Evolutionary conservation across 2,888 invertebrate species (phyloP), one percentile per base, ranked within the genome.

Genomic region (Epinotia brunnichana): DNA sequence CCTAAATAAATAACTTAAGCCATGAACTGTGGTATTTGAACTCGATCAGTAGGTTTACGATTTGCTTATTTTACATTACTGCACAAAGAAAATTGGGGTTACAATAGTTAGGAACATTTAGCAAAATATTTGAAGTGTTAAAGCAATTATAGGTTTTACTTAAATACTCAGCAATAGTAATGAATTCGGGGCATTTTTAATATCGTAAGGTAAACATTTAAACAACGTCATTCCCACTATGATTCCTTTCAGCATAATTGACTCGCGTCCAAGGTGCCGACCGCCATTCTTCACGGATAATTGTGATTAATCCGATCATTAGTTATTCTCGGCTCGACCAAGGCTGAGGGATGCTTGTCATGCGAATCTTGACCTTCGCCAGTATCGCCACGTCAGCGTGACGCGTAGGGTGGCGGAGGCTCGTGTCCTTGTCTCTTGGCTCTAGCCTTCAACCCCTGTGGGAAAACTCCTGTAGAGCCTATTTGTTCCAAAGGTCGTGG

Each of bases 401-500:
- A 57, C 70, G 67, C 69, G 59, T 39, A 57, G 61, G 48, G 48
- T 29, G 19, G 63, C 51, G 78, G 75, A 79, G 76, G 77, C 69
- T 70, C 64, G 48, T 68, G 75, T 79, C 81, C 85, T 83, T 82
- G 78, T 70, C 71, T 75, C 75, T 59, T 76, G 78, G 83, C 71
- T 75, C 75, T 59, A 75, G 78, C 83, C 83, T 84, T 83, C 79
- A 78, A 78, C 74, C 74, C 69, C 78, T 77, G 64, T 70, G 79
- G 82, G 81, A 82, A 80, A 78, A 75, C 75, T 76, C 77, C 75
- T 77, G 77, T 82, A 80, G 74, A 78, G 77, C 76, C 79, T 76
- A 79, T 84, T 84, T 76, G 74, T 73, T 76, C 29, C 72, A 83
- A 87, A 87, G 89, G 88, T 67, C 81, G 74, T 73, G 83, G 77